Evolutionary conservation across 1,140 invertebrate species (phyloP).

Genomic region (Aphaenogaster rudis): DNA sequence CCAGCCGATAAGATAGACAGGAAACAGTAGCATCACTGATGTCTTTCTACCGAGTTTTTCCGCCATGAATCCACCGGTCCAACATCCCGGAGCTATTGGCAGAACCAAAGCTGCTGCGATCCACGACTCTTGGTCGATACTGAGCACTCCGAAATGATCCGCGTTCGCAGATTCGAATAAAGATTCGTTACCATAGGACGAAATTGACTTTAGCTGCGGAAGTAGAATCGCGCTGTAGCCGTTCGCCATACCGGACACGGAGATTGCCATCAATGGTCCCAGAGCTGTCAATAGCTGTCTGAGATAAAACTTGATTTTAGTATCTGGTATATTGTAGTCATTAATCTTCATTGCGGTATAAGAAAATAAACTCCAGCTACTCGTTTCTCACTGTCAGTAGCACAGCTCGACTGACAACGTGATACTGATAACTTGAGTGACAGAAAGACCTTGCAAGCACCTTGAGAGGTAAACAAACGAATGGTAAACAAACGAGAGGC

Average conservation of each 20-base stretch:
- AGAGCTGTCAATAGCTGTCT: constrained; percentile 86
- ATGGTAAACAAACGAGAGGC: no score
- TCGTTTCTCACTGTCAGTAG: no score
- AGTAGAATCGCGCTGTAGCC: constrained; percentile 90
- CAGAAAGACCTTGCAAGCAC: no score
- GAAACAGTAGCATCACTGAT: constrained; percentile 88
- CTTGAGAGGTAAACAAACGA: no score
- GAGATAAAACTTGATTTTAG: constrained; percentile 51
- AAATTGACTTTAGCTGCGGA: constrained; percentile 87
- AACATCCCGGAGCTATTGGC: constrained; percentile 88
- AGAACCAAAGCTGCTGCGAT: constrained; percentile 89
- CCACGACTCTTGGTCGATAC: constrained; percentile 88
- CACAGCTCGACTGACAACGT: no score
- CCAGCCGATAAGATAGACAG: constrained; percentile 91
- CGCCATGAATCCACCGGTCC: constrained; percentile 88
- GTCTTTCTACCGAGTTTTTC: constrained; percentile 90
- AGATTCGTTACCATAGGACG: constrained; percentile 66
- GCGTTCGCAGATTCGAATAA: background rate
- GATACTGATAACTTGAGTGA: no score
- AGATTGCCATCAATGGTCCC: constrained; percentile 87
- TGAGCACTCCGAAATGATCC: constrained; percentile 57
- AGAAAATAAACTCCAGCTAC: no score
- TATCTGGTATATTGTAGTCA: background rate
- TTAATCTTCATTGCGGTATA: background rate
- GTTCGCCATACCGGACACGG: constrained; percentile 87